Evolutionary conservation across 2,113 vertebrate genomes (phyloP).

Genomic region (Mionectes macconnelli): DNA sequence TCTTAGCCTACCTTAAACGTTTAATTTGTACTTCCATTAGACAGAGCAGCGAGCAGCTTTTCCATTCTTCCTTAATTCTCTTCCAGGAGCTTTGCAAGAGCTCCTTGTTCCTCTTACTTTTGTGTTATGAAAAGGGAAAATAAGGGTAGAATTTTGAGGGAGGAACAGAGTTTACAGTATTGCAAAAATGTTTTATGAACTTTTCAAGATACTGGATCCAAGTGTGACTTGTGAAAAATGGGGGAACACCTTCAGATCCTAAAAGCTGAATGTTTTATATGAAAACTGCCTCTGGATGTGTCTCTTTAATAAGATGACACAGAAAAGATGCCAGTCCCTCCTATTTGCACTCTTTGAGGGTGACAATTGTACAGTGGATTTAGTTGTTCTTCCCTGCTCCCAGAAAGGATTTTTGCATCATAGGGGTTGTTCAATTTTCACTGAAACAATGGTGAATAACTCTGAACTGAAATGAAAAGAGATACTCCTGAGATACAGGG

Average conservation of each 20-base stretch:
- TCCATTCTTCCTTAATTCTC: neutral
- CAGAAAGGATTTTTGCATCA: neutral
- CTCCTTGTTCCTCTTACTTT: neutral
- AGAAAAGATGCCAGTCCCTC: neutral
- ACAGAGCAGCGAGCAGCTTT: neutral
- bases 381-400: neutral
- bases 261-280: neutral
- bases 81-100: neutral
- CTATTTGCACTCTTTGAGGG: neutral
- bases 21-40: neutral
- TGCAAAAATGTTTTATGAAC: neutral
- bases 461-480: neutral
- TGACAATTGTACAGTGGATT: neutral
- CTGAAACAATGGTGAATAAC: neutral
- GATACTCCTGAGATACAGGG: neutral
- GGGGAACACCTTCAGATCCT: neutral
- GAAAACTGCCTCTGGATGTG: neutral
- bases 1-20: neutral
- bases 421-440: neutral
- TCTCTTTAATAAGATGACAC: neutral
- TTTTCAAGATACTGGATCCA: neutral
- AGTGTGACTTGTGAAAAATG: neutral
- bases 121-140: neutral
- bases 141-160: neutral
- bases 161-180: neutral